Percentiles rank a stretch among this genome's conserved stretches.
These are phyloP conservation scores for Drosophila arawakana DNA, from an alignment of 1,140 invertebrate species.

Conservation along the genomic window DNA sequence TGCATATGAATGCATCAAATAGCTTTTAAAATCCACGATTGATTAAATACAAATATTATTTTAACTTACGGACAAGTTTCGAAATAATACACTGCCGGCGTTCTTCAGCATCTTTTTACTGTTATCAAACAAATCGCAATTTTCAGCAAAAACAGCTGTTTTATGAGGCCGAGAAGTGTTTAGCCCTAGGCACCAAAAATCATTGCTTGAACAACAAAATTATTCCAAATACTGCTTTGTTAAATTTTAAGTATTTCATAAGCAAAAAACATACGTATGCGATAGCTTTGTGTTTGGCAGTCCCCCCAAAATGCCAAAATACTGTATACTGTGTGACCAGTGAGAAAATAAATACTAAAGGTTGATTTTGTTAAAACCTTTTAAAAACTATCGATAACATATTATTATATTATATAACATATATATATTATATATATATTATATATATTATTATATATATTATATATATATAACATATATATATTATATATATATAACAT, in stretches of 20 bases:
- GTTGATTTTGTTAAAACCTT: too few species aligned
- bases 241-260: constrained; percentile 35
- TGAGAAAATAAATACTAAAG: too few species aligned
- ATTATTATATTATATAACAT: too few species aligned
- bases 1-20: constrained; percentile 10
- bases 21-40: background rate
- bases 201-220: constrained; percentile 42
- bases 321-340: background rate
- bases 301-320: constrained; percentile 13
- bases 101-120: constrained; percentile 44
- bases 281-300: constrained; percentile 2
- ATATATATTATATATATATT: too few species aligned
- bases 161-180: constrained; percentile 34
- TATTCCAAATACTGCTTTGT: constrained; percentile 15
- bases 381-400: too few species aligned
- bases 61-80: constrained; percentile 38
- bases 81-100: constrained; percentile 42
- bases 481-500: too few species aligned
- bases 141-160: constrained; percentile 48
- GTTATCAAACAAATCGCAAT: constrained; percentile 32
- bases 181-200: constrained; percentile 42
- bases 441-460: too few species aligned
- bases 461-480: too few species aligned
- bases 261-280: constrained; percentile 42
- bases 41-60: too few species aligned